A percentile compares a stretch with the other conserved stretches of the same genome.
phyloP scores from a whole-genome alignment of 2,797 vertebrate genomes.

The Rhodeus uyekii region DNA sequence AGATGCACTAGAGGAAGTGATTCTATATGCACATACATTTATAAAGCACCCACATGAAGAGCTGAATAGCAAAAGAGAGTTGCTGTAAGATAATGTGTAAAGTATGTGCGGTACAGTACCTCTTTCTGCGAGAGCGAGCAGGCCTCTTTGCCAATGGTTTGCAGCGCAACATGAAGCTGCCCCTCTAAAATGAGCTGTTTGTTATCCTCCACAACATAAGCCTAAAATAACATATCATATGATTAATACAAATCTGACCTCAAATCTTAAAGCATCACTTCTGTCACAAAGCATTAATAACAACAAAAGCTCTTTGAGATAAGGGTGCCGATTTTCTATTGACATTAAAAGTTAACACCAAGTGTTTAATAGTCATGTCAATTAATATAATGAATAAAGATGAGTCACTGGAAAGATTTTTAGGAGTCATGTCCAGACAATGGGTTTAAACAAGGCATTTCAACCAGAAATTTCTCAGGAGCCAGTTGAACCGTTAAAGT shows the following conservation, averaged over 20 bases:
- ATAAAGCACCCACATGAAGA: not conserved
- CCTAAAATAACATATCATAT: constrained; percentile 69
- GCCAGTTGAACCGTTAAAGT: not conserved
- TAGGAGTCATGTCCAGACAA: not conserved
- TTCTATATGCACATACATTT: not conserved
- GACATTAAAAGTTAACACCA: not conserved
- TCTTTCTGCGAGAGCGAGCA: constrained; percentile 88
- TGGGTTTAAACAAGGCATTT: too few species aligned
- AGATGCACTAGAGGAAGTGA: not conserved
- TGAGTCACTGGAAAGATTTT: not conserved
- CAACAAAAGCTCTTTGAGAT: not conserved
- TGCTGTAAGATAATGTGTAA: not conserved
- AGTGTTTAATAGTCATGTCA: not conserved
- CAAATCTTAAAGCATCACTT: not conserved
- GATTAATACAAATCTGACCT: not conserved
- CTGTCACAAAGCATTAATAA: not conserved
- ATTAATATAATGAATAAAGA: not conserved
- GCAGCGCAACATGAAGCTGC: constrained; percentile 91
- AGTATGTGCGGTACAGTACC: constrained; percentile 72
- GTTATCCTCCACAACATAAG: constrained; percentile 94
- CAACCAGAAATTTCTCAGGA: not conserved
- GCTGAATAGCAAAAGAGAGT: not conserved
- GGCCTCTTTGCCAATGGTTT: constrained; percentile 87
- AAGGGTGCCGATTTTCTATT: not conserved
- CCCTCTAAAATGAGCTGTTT: constrained; percentile 96